Conservation (phyloP, 2,888 invertebrate species). For the Eilema depressum region DNA sequence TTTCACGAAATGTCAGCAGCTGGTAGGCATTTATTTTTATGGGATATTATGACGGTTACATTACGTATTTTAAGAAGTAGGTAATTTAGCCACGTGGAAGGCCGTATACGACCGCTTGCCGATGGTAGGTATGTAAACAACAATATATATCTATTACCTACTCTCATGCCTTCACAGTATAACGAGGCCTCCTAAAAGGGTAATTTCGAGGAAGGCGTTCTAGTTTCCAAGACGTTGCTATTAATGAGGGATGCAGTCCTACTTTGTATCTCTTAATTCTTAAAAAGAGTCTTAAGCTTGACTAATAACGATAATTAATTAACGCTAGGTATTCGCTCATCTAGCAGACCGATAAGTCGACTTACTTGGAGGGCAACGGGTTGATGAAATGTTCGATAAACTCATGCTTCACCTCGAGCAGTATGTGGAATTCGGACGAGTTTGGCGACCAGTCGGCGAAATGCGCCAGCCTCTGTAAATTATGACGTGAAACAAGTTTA, state of each 20-base stretch:
- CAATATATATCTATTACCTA: background rate
- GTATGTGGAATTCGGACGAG: slow-evolving; percentile 90
- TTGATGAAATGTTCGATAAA: slow-evolving; percentile 90
- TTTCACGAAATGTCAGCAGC: slow-evolving; percentile 51
- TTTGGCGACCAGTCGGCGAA: slow-evolving; percentile 92
- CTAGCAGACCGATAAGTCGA: slow-evolving; percentile 41
- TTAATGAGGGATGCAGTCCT: background rate
- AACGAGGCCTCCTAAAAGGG: slow-evolving; percentile 1
- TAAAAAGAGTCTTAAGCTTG: slow-evolving; percentile 38
- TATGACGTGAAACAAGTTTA: slow-evolving; percentile 61
- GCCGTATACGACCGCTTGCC: background rate
- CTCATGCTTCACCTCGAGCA: slow-evolving; percentile 90
- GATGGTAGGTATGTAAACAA: slow-evolving; percentile 1
- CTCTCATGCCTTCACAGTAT: background rate
- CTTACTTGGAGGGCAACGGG: slow-evolving; percentile 86
- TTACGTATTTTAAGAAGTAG: slow-evolving; percentile 23
- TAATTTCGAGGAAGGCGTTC: slow-evolving; percentile 6
- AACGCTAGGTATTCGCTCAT: slow-evolving; percentile 24
- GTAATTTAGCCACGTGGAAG: slow-evolving; percentile 16
- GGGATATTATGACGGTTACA: slow-evolving; percentile 36
- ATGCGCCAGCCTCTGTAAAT: slow-evolving; percentile 88
- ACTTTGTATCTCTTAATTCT: slow-evolving; percentile 13
- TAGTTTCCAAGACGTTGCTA: background rate
- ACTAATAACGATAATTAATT: slow-evolving; percentile 52
- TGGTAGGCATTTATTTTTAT: slow-evolving; percentile 54